A percentile compares a stretch with the other conserved stretches of the same genome.
These are phyloP conservation scores for Temnothorax longispinosus DNA, from an alignment of 1,140 invertebrate species.

Conservation along the genomic window DNA sequence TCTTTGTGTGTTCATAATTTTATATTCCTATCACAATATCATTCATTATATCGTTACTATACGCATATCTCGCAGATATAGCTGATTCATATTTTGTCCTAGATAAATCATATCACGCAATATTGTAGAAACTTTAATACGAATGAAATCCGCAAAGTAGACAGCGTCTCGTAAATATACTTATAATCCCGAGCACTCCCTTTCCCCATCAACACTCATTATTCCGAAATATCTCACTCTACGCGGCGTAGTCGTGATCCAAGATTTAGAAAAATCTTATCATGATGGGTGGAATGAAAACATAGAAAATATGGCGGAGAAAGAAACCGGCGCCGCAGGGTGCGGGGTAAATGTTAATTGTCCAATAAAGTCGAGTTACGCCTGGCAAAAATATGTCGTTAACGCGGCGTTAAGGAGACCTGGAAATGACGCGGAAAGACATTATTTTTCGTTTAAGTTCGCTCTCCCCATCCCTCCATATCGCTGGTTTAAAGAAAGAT, in stretches of 20 bases:
- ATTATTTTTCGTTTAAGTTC: conserved; percentile 75
- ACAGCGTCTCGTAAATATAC: conserved; percentile 82
- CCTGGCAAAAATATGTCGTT: conserved; percentile 80
- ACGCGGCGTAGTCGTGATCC: conserved; percentile 70
- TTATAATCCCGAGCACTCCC: conserved; percentile 83
- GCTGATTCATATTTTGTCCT: neutral
- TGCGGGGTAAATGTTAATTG: conserved; percentile 83
- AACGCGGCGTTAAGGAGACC: conserved; percentile 74
- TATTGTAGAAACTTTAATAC: conserved; percentile 66
- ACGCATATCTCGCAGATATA: neutral
- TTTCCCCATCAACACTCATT: conserved; percentile 82
- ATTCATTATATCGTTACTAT: neutral
- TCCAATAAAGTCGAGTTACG: conserved; percentile 84
- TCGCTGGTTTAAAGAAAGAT: conserved; percentile 40
- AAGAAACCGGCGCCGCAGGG: conserved; percentile 46
- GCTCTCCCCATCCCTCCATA: conserved; percentile 18
- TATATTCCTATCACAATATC: neutral
- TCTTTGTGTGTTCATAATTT: neutral
- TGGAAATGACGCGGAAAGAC: conserved; percentile 78
- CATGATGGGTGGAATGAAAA: conserved; percentile 59
- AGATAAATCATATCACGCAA: conserved; percentile 34
- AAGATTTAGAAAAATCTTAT: conserved; percentile 83
- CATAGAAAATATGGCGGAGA: conserved; percentile 32
- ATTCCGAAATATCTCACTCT: conserved; percentile 85
- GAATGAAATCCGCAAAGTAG: conserved; percentile 67